Percentiles rank a stretch among this genome's conserved stretches.
Evolutionary conservation across 2,797 vertebrate species (phyloP).

Genomic region (Falco berigora): DNA sequence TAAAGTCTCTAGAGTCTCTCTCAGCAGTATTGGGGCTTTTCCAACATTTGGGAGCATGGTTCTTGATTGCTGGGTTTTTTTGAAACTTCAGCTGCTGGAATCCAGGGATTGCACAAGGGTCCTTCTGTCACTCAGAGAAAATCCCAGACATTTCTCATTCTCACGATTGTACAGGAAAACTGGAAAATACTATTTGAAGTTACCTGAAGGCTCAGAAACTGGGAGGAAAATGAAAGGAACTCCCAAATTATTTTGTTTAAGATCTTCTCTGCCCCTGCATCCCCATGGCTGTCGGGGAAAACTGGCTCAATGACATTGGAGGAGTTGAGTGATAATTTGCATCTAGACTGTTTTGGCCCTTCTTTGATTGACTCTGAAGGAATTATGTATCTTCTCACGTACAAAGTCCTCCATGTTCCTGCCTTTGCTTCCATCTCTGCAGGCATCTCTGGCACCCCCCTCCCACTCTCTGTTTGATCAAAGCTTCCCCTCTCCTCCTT

Average conservation of each 20-base stretch:
- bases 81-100: background rate
- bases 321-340: background rate
- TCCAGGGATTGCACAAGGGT: background rate
- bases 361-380: conserved; percentile 28
- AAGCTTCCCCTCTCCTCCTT: conserved; percentile 28
- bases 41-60: background rate
- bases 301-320: background rate
- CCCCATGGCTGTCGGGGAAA: background rate
- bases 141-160: background rate
- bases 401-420: background rate
- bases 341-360: background rate
- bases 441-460: conserved; percentile 2
- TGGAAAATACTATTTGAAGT: background rate
- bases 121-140: background rate
- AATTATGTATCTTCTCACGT: conserved; percentile 14
- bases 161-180: background rate
- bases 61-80: background rate
- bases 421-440: conserved; percentile 28
- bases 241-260: background rate
- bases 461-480: conserved; percentile 20
- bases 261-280: background rate
- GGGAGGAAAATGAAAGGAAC: background rate
- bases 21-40: background rate
- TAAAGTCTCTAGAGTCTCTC: background rate
- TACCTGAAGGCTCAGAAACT: background rate